Conservation (phyloP, 92 coral and sea anemone genomes). For the Siderastrea siderea region DNA sequence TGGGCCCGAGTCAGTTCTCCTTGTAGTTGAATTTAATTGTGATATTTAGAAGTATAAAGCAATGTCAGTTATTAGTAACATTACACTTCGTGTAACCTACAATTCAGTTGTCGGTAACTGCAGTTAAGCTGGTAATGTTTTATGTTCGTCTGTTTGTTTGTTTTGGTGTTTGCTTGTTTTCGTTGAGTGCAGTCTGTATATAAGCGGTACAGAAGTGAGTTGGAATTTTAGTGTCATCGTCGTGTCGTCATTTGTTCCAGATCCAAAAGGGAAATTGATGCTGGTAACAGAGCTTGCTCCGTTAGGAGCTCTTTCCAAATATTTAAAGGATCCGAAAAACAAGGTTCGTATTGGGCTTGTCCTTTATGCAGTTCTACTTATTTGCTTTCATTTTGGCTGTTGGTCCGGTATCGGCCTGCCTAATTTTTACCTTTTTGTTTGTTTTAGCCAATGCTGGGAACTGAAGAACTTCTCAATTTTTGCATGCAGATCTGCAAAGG, state of each 20-base stretch:
- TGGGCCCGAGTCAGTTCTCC: too few species aligned
- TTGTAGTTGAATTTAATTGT: too few species aligned
- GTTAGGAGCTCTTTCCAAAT: conserved; percentile 68
- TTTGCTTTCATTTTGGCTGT: background rate
- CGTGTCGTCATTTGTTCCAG: background rate
- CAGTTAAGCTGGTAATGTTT: too few species aligned
- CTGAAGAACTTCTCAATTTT: conserved; percentile 73
- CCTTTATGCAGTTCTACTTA: background rate
- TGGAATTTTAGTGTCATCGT: too few species aligned
- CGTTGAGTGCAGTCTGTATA: too few species aligned
- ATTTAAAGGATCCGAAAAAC: conserved; percentile 40
- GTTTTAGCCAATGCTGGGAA: conserved; percentile 74
- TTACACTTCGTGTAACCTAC: too few species aligned
- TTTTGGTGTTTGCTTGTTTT: too few species aligned
- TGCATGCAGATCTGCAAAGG: conserved; percentile 89
- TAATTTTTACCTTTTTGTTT: background rate
- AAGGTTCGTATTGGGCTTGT: conserved; percentile 18
- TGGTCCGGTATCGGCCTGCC: background rate
- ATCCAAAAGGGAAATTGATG: conserved; percentile 47
- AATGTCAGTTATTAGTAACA: too few species aligned
- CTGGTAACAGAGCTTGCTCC: conserved; percentile 95
- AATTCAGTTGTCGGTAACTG: too few species aligned
- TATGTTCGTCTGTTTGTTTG: too few species aligned
- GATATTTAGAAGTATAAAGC: too few species aligned
- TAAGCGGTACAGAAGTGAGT: too few species aligned